Evolutionary conservation across 2,888 invertebrate genomes (phyloP).

Genomic region (Yponomeuta plumbellus): DNA sequence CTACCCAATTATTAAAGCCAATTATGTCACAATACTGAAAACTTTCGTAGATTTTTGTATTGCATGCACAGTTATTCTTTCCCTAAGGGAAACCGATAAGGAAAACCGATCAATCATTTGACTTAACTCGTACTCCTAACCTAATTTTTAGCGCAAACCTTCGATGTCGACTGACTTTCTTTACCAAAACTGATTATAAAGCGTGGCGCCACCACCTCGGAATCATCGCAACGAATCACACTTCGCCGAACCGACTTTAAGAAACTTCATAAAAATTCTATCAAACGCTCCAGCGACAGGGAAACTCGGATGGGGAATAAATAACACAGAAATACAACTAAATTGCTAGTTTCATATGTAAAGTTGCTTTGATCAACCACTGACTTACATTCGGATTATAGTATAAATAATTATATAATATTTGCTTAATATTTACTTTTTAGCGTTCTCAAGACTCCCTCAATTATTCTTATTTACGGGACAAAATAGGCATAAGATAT

Average conservation of each 20-base stretch:
- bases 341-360: background rate
- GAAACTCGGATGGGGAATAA: constrained; percentile 27
- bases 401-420: too few relatives aligned
- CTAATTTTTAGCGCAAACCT: background rate
- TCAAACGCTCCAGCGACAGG: constrained; percentile 30
- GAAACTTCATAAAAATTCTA: constrained; percentile 47
- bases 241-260: constrained; percentile 22
- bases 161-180: background rate
- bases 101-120: background rate
- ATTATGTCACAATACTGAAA: too few relatives aligned
- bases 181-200: background rate
- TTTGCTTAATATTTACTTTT: too few relatives aligned
- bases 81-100: too few relatives aligned
- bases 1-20: too few relatives aligned
- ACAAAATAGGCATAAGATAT: too few relatives aligned
- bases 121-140: background rate
- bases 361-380: too few relatives aligned
- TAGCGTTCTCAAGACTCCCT: too few relatives aligned
- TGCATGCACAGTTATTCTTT: too few relatives aligned
- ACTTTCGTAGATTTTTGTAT: too few relatives aligned
- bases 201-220: background rate
- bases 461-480: too few relatives aligned
- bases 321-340: background rate
- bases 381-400: too few relatives aligned
- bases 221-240: background rate